Evolutionary conservation across 2,797 vertebrate species (phyloP).

Genomic region (Danio kyathit): DNA sequence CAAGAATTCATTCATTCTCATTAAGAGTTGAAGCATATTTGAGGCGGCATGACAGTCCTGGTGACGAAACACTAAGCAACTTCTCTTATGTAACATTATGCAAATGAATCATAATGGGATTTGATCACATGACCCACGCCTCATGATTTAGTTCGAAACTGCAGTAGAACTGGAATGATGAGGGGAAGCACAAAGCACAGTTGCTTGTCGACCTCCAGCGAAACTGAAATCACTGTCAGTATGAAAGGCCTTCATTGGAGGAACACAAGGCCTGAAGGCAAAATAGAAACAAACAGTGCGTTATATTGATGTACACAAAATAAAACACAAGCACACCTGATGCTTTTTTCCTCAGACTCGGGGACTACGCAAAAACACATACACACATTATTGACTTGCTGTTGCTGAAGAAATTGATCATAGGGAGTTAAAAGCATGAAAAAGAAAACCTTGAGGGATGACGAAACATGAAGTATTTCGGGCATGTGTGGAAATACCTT

Average conservation of each 20-base stretch:
- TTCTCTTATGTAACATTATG: slow-evolving; percentile 2
- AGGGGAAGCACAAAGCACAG: not conserved
- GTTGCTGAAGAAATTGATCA: slow-evolving; percentile 7
- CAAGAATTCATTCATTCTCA: not conserved
- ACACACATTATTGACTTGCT: slow-evolving; percentile 22
- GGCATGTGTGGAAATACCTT: not conserved
- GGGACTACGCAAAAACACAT: slow-evolving; percentile 22
- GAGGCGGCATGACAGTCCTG: not conserved
- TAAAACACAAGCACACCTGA: not conserved
- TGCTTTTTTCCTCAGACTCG: slow-evolving; percentile 26
- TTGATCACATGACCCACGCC: not conserved
- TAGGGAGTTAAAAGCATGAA: slow-evolving; percentile 4
- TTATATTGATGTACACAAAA: slow-evolving; percentile 8
- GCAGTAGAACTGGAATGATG: not conserved
- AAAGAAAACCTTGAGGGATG: not conserved
- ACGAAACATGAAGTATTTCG: not conserved
- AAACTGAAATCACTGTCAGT: slow-evolving; percentile 2
- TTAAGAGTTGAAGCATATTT: not conserved
- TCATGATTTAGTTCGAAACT: not conserved
- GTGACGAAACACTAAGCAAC: slow-evolving; percentile 1
- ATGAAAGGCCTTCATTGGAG: not conserved
- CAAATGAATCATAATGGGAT: not conserved
- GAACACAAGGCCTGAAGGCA: slow-evolving; percentile 12
- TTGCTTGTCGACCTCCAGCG: not conserved
- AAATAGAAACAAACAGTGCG: slow-evolving; percentile 19